These are phyloP conservation scores for Eurypyga helias DNA, from an alignment of 2,113 vertebrate species.

Conservation along the genomic window DNA sequence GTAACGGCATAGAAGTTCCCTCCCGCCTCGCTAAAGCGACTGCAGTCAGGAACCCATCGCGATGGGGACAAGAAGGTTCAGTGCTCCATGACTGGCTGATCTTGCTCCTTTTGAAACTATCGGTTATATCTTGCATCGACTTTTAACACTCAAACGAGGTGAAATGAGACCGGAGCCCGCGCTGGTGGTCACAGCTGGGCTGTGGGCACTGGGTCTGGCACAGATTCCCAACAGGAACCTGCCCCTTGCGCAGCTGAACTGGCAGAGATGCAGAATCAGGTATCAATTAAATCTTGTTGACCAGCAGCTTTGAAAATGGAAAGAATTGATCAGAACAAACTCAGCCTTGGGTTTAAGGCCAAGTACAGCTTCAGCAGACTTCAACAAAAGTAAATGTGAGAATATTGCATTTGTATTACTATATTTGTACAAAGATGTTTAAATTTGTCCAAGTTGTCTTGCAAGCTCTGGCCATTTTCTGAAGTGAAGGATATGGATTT, in stretches of 20 bases:
- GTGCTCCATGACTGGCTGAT: background rate
- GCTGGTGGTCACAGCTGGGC: background rate
- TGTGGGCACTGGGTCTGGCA: background rate
- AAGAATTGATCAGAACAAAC: background rate
- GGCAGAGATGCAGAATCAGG: background rate
- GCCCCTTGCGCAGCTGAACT: background rate
- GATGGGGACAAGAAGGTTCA: background rate
- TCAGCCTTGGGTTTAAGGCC: background rate
- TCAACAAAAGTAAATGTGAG: background rate
- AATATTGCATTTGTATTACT: background rate
- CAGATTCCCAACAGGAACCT: background rate
- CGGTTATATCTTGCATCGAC: background rate
- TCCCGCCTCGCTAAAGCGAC: background rate
- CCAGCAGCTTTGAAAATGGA: background rate
- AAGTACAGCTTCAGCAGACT: background rate
- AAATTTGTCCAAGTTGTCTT: background rate
- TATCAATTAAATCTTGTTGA: background rate
- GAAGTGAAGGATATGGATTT: background rate
- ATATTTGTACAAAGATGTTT: background rate
- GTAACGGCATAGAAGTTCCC: background rate
- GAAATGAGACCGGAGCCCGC: accelerated
- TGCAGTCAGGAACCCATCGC: accelerated
- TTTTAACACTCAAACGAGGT: background rate
- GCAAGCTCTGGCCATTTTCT: background rate
- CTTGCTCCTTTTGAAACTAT: background rate